Evolutionary conservation across 2,113 vertebrate species (phyloP), one percentile per base, ranked within the genome.

Genomic region (Tupaia chinensis): DNA sequence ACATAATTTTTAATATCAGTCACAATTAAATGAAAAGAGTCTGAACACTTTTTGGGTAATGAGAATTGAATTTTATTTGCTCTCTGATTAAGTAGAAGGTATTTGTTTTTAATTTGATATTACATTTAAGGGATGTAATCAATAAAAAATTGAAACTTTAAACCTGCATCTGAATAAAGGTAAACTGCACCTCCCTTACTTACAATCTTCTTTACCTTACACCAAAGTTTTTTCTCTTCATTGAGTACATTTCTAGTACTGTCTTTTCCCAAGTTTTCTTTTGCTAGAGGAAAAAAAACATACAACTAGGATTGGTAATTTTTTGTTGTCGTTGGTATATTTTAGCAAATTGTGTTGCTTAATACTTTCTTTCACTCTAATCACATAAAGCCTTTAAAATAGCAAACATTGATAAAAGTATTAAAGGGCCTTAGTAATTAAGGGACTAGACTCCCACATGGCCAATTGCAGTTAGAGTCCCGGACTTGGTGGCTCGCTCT

Each of bases 81-180:
- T n/a, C 32, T 60, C 32, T 78, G 44, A n/a, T 16, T 61, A 68
- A 92, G 81, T 8, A 54, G 54, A 85, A 79, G 4, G 4, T 87
- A 58, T 78, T 91, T 92, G 23, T 77, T 90, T 88, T 72, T 70
- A 83, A 63, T 91, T 86, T 77, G 69, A 89, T 82, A 84, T 91
- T 86, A 92, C 53, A 29, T 69, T 91, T 78, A 84, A 96, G 65
- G 68, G 17, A 13, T 56, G 2, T 93, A 92, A 54, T 93, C 76
- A 87, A 14, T 95, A 95, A 95, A 77, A 77, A 88, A 79, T 27
- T 60, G 80, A 82, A 96, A 13, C n/a, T 91, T 77, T 61, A 81
- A 87, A 73, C 66, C 32, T 77, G 15, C 54, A 22, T 77, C 77
- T 91, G 12, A 69, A 54, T 58, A 87, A 86, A 87, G 73, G 29